Percentiles rank a stretch among this genome's conserved stretches.
Evolutionary conservation across 2,113 vertebrate genomes (phyloP).

Genomic region (Oncorhynchus mykiss): DNA sequence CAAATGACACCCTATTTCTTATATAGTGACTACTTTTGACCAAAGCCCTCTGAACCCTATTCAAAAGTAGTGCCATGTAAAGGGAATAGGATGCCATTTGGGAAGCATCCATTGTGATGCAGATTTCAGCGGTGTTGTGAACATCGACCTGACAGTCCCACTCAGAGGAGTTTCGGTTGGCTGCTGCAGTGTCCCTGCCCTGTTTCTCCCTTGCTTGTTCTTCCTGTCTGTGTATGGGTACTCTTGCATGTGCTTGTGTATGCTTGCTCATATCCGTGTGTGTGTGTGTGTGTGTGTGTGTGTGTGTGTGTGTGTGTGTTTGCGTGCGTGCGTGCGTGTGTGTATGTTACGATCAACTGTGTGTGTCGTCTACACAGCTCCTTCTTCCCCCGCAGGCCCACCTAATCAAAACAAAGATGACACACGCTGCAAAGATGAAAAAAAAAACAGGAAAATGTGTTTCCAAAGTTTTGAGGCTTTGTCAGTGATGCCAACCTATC

Average conservation of each 20-base stretch:
- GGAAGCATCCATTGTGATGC: background rate
- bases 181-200: no score
- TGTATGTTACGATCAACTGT: background rate
- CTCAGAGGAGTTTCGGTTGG: background rate
- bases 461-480: conserved; percentile 46
- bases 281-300: background rate
- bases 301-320: no score
- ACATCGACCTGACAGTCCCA: conserved; percentile 11
- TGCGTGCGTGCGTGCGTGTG: conserved; percentile 1
- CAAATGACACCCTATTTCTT: no score
- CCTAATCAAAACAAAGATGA: conserved; percentile 45
- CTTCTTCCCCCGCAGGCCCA: conserved; percentile 6
- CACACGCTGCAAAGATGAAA: background rate
- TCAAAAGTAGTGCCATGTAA: no score
- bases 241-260: background rate
- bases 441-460: background rate
- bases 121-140: conserved; percentile 41
- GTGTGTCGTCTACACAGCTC: conserved; percentile 24
- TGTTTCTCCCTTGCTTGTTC: no score
- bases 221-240: background rate
- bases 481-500: conserved; percentile 14
- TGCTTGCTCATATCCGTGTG: no score
- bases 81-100: no score
- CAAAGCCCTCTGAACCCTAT: no score
- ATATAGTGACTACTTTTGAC: no score